Base-by-base conservation (phyloP, 92 coral and sea anemone genomes). In the Phenganax subtilis region DNA sequence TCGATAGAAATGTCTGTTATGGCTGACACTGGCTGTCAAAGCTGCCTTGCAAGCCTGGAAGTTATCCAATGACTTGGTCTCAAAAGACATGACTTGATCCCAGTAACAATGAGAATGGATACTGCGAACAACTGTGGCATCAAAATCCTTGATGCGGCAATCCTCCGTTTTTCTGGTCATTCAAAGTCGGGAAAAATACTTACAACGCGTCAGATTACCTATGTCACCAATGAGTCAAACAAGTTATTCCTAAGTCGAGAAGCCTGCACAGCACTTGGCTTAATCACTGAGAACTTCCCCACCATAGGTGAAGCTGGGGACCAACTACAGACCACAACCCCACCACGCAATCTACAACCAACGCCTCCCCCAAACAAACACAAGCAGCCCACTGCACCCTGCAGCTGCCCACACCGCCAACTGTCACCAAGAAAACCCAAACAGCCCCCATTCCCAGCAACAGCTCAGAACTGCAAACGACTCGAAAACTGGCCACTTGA, bases 111-210 rank as follows among this genome's bases (percentile, higher is more conserved):
- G 14, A 15, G 63, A 3, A 58, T 58, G 63, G 0, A 58, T 20
- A 20, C 63, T 0, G 63, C 63, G 14, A 58, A 58, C 15, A 58
- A 58, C 63, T 0, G 0, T 58, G 63, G 63, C 63, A 58, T 10
- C 63, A 58, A 58, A 3, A 58, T 58, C 63, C 86, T 84, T 0
- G 87, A 84, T 12, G 86, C 86, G 28, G 66, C 57, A 56, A 79
- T 86, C 87, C 80, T 86, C 53, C 12, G 89, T 51, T 83, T 89
- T 81, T 74, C 89, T 11, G 84, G 88, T 82, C 75, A 54, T 28
- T 52, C 83, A 0, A 47, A 56, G 51, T 55, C 80, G 27, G 89
- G 91, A n/a, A 85, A 80, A 3, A 9, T 69, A 58, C 87, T 84
- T 9, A 88, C 55, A 52, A 89, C 82, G 11, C 64, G 82, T 16